Conservation (phyloP, 2,888 invertebrate genomes). For the Papilio protenor region DNA sequence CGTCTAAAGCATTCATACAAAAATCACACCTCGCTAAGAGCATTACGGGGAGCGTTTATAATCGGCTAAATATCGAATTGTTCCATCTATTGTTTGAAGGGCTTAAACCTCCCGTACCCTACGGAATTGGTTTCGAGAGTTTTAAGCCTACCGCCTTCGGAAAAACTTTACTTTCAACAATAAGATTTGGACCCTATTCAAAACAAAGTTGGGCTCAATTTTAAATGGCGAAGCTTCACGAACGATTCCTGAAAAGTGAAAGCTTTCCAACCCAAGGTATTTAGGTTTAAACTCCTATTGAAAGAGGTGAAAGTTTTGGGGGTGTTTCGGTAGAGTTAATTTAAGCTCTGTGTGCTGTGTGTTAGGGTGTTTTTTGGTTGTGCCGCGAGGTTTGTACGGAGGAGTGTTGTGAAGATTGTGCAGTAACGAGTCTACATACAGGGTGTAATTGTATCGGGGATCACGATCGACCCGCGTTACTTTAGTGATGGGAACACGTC, state of each 20-base stretch:
- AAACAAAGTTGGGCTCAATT: constrained; percentile 59
- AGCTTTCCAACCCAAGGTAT: constrained; percentile 82
- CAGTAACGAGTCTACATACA: constrained; percentile 80
- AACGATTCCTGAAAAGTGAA: constrained; percentile 84
- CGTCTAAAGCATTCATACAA: constrained; percentile 57
- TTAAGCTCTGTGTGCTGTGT: constrained; percentile 53
- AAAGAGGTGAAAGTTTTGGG: constrained; percentile 83
- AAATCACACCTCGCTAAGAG: constrained; percentile 81
- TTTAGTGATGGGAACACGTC: constrained; percentile 63
- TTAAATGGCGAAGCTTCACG: constrained; percentile 53
- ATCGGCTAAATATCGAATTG: constrained; percentile 84
- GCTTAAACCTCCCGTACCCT: constrained; percentile 74
- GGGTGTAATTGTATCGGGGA: constrained; percentile 83
- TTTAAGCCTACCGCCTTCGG: constrained; percentile 80
- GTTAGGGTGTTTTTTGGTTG: constrained; percentile 59
- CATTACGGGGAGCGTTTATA: constrained; percentile 79
- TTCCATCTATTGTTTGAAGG: constrained; percentile 80
- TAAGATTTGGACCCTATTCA: constrained; percentile 59
- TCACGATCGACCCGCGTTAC: constrained; percentile 69
- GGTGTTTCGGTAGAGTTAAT: constrained; percentile 54
- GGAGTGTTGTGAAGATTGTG: constrained; percentile 79
- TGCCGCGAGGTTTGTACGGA: constrained; percentile 49
- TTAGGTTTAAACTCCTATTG: constrained; percentile 84
- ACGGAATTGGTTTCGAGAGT: constrained; percentile 81
- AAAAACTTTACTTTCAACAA: constrained; percentile 60